A percentile compares a stretch with the other conserved stretches of the same genome.
Evolutionary conservation across 2,888 invertebrate genomes (phyloP).

Genomic region (Venusia cambrica): DNA sequence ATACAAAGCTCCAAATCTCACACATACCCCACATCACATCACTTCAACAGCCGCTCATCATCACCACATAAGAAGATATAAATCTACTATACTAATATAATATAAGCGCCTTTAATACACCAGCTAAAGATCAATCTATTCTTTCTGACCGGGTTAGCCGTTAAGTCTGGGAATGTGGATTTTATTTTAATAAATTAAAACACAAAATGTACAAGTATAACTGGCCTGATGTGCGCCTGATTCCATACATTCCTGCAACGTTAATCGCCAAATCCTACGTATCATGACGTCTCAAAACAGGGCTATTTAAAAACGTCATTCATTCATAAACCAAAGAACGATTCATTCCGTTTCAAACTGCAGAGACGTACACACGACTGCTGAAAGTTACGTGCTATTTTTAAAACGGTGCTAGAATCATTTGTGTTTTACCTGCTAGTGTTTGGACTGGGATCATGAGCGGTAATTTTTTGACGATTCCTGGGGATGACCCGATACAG

Average conservation of each 20-base stretch:
- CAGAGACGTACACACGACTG: slow-evolving; percentile 62
- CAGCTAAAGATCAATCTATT: no score
- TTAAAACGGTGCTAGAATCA: slow-evolving; percentile 40
- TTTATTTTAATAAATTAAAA: no score
- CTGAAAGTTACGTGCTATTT: slow-evolving; percentile 38
- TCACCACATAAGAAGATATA: no score
- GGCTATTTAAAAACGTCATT: slow-evolving; percentile 72
- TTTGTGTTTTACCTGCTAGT: slow-evolving; percentile 30
- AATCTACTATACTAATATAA: no score
- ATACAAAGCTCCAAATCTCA: no score
- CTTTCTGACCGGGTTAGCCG: no score
- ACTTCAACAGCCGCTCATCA: no score
- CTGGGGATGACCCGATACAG: slow-evolving; percentile 65
- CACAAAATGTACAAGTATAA: no score
- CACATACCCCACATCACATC: no score
- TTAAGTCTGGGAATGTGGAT: no score
- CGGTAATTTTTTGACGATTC: slow-evolving; percentile 73
- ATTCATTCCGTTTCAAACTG: slow-evolving; percentile 53
- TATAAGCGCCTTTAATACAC: no score
- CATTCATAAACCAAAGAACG: slow-evolving; percentile 65
- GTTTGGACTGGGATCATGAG: slow-evolving; percentile 63
- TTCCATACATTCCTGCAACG: slow-evolving; percentile 53
- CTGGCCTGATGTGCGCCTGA: no score
- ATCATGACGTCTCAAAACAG: slow-evolving; percentile 48
- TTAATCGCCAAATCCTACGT: slow-evolving; percentile 57